Evolutionary conservation across 2,113 vertebrate species (phyloP), one percentile per base, ranked within the genome.

Genomic region (Chamaetylas fuelleborni): DNA sequence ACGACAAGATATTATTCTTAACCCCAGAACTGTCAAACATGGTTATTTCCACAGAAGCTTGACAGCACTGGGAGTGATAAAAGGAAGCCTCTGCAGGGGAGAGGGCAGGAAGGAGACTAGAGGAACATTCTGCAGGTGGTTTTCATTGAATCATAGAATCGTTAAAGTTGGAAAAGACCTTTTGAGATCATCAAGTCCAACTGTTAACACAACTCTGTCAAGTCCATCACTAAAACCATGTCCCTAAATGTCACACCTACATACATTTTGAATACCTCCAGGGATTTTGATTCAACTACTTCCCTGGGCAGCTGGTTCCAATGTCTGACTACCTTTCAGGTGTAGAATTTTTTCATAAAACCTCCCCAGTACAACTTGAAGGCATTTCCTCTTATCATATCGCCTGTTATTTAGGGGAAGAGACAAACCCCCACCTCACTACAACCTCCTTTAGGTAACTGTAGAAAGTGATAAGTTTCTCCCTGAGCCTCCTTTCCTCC

Each of bases 21-120:
- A 77, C 77, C 36, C 25, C 43, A 85, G 85, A 98, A 93, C 82
- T 96, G 89, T 95, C 91, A 90, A 90, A 38, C 16, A 29, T 0
- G 5, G 77, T 97, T 95, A 95, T 94, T 97, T 97, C 50, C 54
- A 56, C 78, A 90, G 73, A 83, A 82, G n/a, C 54, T 71, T 92
- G 79, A 93, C 80, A 94, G 57, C 77, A 95, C 67, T 70, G 53
- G 56, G 77, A 94, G 22, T 65, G 48, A 91, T 92, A 83, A 88
- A 87, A 93, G 31, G 20, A 88, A 85, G 26, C 18, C 22, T 69
- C 50, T 62, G 7, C 26, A 73, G 66, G n/a, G 33, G 93, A 76
- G 36, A 73, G 14, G 1, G 20, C 11, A 88, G 31, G 28, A 60
- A 73, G 34, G 38, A 81, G 64, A 42, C 43, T 18, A 62, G 33